Conservation (phyloP, 2,113 vertebrate species). For the Melanotaenia duboulayi region DNA sequence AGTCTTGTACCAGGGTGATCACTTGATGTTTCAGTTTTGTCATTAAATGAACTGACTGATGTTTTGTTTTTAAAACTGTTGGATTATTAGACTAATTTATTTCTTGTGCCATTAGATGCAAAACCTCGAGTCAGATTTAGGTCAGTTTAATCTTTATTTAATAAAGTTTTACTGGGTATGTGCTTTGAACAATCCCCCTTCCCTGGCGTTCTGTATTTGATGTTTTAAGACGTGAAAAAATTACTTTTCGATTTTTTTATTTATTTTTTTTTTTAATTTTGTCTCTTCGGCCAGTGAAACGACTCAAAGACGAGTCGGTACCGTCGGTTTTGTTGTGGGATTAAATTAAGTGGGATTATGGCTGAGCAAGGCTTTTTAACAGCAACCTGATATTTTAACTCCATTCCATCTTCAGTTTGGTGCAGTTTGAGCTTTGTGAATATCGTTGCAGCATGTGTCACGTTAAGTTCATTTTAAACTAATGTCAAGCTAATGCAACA, state of each 20-base stretch:
- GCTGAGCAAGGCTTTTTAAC: conserved; percentile 31
- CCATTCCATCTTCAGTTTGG: conserved; percentile 25
- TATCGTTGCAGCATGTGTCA: conserved; percentile 14
- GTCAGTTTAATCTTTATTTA: conserved; percentile 18
- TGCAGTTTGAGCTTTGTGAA: conserved; percentile 3
- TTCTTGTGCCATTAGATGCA: conserved; percentile 51
- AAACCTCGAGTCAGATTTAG: conserved; percentile 17
- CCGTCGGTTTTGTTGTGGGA: conserved; percentile 51
- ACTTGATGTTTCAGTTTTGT: conserved; percentile 38
- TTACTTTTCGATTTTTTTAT: no score
- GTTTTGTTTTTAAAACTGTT: conserved; percentile 37
- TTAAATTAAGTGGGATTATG: conserved; percentile 2
- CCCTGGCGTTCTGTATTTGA: conserved; percentile 21
- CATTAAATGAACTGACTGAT: conserved; percentile 25
- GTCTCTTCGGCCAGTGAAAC: not conserved
- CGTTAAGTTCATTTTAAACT: not conserved
- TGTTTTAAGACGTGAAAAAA: conserved; percentile 9
- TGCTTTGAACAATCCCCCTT: conserved; percentile 15
- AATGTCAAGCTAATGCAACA: conserved; percentile 57
- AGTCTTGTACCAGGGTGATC: conserved; percentile 69
- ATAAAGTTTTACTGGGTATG: conserved; percentile 14
- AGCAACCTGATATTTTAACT: conserved; percentile 4
- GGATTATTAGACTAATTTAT: not conserved
- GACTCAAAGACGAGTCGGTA: conserved; percentile 45
- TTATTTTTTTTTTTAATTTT: not conserved